These are phyloP conservation scores for Sycobia sp. DNA, from an alignment of 1,140 invertebrate genomes.

Conservation along the genomic window DNA sequence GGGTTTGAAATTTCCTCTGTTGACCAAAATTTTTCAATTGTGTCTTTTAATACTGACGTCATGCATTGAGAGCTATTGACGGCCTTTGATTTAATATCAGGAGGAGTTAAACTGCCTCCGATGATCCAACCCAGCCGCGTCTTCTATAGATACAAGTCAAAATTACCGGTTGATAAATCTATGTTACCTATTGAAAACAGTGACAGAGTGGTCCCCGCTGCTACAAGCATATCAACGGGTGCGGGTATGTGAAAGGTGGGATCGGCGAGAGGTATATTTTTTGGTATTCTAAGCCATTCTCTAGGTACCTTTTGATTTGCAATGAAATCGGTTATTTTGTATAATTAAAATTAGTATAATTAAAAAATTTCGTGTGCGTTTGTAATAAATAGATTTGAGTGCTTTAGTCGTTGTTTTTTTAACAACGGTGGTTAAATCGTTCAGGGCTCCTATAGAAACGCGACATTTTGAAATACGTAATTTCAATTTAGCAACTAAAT, in stretches of 20 bases:
- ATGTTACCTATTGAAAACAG: slow-evolving; percentile 36
- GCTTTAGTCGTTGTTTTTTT: not conserved
- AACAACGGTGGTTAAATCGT: not conserved
- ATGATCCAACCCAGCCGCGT: slow-evolving; percentile 19
- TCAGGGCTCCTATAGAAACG: slow-evolving; percentile 1
- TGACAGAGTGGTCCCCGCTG: slow-evolving; percentile 34
- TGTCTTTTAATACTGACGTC: too few species aligned
- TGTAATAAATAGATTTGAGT: not conserved
- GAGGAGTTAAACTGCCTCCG: not conserved
- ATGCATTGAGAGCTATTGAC: not conserved
- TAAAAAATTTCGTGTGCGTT: slow-evolving; percentile 2
- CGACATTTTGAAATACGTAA: not conserved
- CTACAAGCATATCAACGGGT: slow-evolving; percentile 36
- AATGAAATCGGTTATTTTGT: slow-evolving; percentile 25
- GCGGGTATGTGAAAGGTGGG: slow-evolving; percentile 35
- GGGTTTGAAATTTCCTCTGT: too few species aligned
- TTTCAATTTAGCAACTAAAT: not conserved
- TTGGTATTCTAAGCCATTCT: slow-evolving; percentile 32
- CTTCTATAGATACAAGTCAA: slow-evolving; percentile 37
- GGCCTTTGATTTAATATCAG: not conserved
- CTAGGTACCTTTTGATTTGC: slow-evolving; percentile 33
- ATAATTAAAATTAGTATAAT: too few species aligned
- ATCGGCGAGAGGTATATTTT: slow-evolving; percentile 35
- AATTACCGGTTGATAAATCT: slow-evolving; percentile 14
- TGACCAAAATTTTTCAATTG: slow-evolving; percentile 5